These are phyloP conservation scores for Agrotis clavis DNA, from an alignment of 2,888 invertebrate species.

Conservation along the genomic window DNA sequence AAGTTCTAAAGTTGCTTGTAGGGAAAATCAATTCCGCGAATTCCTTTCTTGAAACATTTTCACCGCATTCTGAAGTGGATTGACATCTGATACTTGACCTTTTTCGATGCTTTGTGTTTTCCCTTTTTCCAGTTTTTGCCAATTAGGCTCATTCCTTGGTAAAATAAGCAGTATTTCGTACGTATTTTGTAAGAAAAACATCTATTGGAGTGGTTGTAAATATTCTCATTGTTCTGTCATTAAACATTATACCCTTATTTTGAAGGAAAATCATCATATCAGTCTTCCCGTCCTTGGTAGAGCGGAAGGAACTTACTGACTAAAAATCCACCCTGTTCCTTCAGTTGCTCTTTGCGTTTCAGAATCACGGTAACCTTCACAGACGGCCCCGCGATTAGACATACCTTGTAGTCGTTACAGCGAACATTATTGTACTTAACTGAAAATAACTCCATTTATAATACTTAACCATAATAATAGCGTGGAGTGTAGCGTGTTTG, in stretches of 20 bases:
- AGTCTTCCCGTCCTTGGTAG: too few species aligned
- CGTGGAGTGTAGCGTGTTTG: not conserved
- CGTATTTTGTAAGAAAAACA: not conserved
- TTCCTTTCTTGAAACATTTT: slow-evolving; percentile 18
- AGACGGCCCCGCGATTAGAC: not conserved
- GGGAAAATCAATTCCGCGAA: slow-evolving; percentile 13
- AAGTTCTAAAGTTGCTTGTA: slow-evolving; percentile 15
- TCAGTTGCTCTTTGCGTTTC: too few species aligned
- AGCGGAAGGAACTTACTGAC: too few species aligned
- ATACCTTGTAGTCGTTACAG: not conserved
- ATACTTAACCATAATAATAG: slow-evolving; percentile 4
- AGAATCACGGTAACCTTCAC: too few species aligned
- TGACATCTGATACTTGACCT: slow-evolving; percentile 41
- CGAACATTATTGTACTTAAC: not conserved
- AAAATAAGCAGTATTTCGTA: not conserved
- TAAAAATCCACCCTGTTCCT: too few species aligned
- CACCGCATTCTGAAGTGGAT: slow-evolving; percentile 5
- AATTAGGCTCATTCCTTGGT: slow-evolving; percentile 22
- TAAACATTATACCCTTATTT: not conserved
- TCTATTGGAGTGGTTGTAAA: not conserved
- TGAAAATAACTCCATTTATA: slow-evolving; percentile 1
- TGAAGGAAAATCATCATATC: too few species aligned
- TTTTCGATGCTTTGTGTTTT: slow-evolving; percentile 25
- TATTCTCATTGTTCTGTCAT: not conserved
- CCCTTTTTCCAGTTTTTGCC: slow-evolving; percentile 1